Evolutionary conservation across 2,113 vertebrate species (phyloP).

Genomic region (Thalassoma bifasciatum): DNA sequence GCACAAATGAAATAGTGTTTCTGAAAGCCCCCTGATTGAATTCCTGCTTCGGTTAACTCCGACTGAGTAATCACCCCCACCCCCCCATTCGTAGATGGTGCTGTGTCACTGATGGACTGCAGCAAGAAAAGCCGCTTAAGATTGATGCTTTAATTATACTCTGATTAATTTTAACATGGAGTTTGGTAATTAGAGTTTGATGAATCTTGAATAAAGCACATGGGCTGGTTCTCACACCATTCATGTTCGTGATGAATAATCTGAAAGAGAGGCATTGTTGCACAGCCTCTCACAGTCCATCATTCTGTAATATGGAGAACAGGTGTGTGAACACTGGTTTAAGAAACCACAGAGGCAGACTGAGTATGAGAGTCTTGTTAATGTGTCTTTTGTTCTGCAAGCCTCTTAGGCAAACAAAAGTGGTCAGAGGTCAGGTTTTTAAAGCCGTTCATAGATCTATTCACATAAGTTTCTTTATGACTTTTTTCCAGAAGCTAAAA

Average conservation of each 20-base stretch:
- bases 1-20: background rate
- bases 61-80: slow-evolving; percentile 3
- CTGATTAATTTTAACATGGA: slow-evolving; percentile 58
- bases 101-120: slow-evolving; percentile 28
- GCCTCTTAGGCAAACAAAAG: no score
- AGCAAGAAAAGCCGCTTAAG: slow-evolving; percentile 26
- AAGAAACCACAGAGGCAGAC: background rate
- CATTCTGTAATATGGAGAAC: slow-evolving; percentile 1
- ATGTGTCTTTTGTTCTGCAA: no score
- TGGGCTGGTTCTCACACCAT: slow-evolving; percentile 13
- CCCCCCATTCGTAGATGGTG: slow-evolving; percentile 36
- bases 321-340: background rate
- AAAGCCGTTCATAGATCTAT: no score
- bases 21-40: background rate
- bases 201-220: slow-evolving; percentile 58
- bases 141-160: slow-evolving; percentile 69
- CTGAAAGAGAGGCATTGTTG: slow-evolving; percentile 22
- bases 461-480: no score
- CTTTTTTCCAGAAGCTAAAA: no score
- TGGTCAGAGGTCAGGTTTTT: no score
- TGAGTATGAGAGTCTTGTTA: background rate
- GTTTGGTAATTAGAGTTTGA: slow-evolving; percentile 62
- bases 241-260: slow-evolving; percentile 50
- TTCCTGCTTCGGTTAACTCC: background rate
- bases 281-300: slow-evolving; percentile 2